These are phyloP conservation scores for Pipistrellus pygmaeus DNA, from an alignment of 2,797 vertebrate genomes.

Conservation along the genomic window DNA sequence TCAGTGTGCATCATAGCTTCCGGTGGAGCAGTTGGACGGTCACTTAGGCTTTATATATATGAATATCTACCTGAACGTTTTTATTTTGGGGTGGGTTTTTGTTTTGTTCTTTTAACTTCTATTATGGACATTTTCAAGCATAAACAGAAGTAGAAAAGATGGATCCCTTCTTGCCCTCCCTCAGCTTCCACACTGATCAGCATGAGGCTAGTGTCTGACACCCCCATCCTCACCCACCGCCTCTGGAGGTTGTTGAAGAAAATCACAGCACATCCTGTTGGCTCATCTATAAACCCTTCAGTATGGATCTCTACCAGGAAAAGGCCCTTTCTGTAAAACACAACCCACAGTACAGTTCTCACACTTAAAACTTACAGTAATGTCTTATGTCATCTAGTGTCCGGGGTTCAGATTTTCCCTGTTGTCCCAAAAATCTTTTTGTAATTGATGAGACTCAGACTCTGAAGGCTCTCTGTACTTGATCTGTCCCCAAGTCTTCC, in stretches of 20 bases:
- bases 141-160: neutral
- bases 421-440: neutral
- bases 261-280: neutral
- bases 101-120: neutral
- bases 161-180: neutral
- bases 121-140: neutral
- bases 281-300: neutral
- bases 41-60: no score
- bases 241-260: neutral
- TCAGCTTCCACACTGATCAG: neutral
- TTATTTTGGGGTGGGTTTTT: neutral
- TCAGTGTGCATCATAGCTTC: no score
- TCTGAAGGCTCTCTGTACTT: neutral
- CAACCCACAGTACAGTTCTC: neutral
- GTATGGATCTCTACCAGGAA: neutral
- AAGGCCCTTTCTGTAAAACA: neutral
- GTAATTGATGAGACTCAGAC: neutral
- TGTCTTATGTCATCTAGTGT: neutral
- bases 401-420: neutral
- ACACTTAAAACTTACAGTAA: neutral
- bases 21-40: no score
- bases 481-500: neutral
- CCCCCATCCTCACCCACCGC: neutral
- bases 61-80: neutral
- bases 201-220: neutral